Base-by-base conservation (phyloP, 92 coral and sea anemone genomes). In the Phymanthus crucifer region DNA sequence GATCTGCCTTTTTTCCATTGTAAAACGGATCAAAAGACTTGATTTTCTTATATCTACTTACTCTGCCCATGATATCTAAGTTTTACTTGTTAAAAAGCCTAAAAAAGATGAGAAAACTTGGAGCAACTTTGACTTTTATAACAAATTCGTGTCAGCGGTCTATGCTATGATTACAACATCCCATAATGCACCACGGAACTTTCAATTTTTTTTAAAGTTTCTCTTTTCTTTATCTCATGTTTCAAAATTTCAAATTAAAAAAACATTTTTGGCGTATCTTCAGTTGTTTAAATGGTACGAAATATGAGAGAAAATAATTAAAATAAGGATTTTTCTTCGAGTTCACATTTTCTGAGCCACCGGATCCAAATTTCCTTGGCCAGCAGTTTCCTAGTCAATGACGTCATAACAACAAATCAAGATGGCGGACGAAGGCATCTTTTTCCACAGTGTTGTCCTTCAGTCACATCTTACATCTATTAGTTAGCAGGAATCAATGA, bases 21-120 rank as follows among this genome's bases (percentile, higher is more conserved):
- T 84, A 91, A 79, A 95, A 95, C 65, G 99, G 99, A 87, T 95
- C 99, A 80, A 93, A 90, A 27, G 96, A 83, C 74, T 95, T 95
- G 31, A 91, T 80, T 71, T 95, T 95, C 78, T 84, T 87, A 81
- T 95, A 88, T 58, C 97, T 91, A 84, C 98, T 93, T 74, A 88
- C 71, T 48, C 99, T 85, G 35, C 99, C 99, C 99, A 95, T 95
- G 27, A 24, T 79, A 45, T 56, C 12, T 0, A 10, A 0, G 29
- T 72, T n/a, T 38, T 32, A 11, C 35, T 0, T 1, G 35, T 18
- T 12, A 0, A 32, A 38, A 69, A 45, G 7, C 29, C 19, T 38
- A 6, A 29, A 77, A 45, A 54, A 16, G 1, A 5, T 13, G 21
- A 45, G 64, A 32, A 32, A 46, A 29, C 31, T 36, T 16, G 8